These are phyloP conservation scores for Sandelia bainsii DNA, from an alignment of 2,797 vertebrate species.

Conservation along the genomic window DNA sequence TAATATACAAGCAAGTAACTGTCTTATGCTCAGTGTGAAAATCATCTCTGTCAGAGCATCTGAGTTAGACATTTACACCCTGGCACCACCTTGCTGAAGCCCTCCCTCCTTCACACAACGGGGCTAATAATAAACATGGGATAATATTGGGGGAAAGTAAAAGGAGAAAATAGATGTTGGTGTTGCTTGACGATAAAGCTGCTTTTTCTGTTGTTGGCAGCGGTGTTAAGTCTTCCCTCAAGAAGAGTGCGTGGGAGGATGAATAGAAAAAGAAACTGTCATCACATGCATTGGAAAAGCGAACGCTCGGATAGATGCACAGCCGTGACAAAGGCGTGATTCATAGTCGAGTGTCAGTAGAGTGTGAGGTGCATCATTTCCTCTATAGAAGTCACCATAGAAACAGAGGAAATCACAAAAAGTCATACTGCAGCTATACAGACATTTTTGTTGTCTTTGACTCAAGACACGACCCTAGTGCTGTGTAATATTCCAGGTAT, in stretches of 20 bases:
- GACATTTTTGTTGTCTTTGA: not conserved
- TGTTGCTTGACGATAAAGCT: conserved; percentile 39
- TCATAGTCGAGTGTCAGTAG: conserved; percentile 22
- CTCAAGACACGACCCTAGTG: not conserved
- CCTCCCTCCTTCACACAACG: conserved; percentile 22
- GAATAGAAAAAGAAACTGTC: conserved; percentile 39
- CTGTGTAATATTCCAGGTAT: not conserved
- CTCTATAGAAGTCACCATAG: conserved; percentile 5
- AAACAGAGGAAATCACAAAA: conserved; percentile 7
- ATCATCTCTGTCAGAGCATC: conserved; percentile 16
- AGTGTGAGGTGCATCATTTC: not conserved
- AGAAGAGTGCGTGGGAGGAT: conserved; percentile 55
- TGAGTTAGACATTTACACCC: conserved; percentile 24
- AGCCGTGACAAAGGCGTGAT: conserved; percentile 43
- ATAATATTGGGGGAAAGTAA: conserved; percentile 2
- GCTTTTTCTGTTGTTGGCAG: conserved; percentile 48
- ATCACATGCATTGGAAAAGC: conserved; percentile 14
- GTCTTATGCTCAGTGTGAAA: conserved; percentile 32
- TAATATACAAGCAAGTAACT: conserved; percentile 7
- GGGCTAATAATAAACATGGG: conserved; percentile 55
- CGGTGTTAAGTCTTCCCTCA: conserved; percentile 48
- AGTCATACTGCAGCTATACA: not conserved
- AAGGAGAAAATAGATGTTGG: conserved; percentile 37
- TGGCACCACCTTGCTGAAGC: conserved; percentile 24
- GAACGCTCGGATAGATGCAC: conserved; percentile 24